A percentile compares a stretch with the other conserved stretches of the same genome.
Conservation (phyloP, 2,797 vertebrate genomes). For the Notamacropus eugenii region DNA sequence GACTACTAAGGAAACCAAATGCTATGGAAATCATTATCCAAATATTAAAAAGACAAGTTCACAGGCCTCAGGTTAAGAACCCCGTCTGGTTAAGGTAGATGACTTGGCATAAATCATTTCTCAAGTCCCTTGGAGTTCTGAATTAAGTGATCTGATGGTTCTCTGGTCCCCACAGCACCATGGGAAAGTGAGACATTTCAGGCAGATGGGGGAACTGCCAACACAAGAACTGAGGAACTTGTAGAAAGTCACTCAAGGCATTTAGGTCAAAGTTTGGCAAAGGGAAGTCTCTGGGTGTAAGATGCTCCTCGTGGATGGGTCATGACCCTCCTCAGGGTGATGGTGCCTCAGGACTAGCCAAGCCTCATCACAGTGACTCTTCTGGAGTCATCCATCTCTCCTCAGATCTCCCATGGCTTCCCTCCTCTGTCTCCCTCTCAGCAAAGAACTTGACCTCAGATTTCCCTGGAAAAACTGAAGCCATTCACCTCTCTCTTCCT, state of each 20-base stretch:
- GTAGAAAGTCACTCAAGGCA: background rate
- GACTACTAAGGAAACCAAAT: background rate
- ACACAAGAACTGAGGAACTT: background rate
- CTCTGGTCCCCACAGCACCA: background rate
- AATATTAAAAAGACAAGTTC: background rate
- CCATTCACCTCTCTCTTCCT: background rate
- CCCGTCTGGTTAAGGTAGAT: background rate
- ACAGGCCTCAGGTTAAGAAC: background rate
- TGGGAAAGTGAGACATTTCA: background rate
- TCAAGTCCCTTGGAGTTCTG: background rate
- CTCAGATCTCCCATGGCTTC: background rate
- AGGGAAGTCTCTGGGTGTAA: background rate
- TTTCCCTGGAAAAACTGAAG: background rate
- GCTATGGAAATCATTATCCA: background rate
- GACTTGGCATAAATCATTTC: background rate
- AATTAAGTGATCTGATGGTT: background rate
- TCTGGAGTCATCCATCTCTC: background rate
- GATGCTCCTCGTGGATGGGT: background rate
- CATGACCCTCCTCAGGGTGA: background rate
- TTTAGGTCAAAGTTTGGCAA: background rate
- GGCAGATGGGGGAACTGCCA: background rate
- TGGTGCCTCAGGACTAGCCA: too few relatives aligned
- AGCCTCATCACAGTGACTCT: background rate
- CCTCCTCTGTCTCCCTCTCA: background rate
- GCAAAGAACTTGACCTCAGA: background rate